Evolutionary conservation across 30 jellyfish, hydroid and myxozoan species (phyloP), one percentile per base, ranked within the genome.

Genomic region (Catostylus mosaicus): DNA sequence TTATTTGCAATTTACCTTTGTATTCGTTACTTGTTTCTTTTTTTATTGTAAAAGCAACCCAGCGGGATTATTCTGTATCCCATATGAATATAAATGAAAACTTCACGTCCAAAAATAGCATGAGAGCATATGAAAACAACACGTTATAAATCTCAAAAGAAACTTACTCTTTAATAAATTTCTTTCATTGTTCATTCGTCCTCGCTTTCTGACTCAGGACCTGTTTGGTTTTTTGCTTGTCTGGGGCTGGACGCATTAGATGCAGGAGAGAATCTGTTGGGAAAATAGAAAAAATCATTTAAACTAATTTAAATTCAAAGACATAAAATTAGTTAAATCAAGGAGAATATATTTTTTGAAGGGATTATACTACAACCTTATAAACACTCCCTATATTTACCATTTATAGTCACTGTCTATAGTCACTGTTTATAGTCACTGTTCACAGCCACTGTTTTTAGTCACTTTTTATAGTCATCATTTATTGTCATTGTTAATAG

Each of bases 231-330:
- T 40, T 80, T 47, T 80, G 68, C 81, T 64, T 63, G 89, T 29
- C 22, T 82, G 91, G 91, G 91, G 54, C 91, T 80, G 35, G 91
- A 80, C 32, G 84, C 91, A 80, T 80, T 80, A 80, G 91, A 80
- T 67, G 84, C 82, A 66, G 91, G 91, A 80, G 91, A 80, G 91
- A 22, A 78, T 57, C 91, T 80, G 84, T 56, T 20, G 48, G 8
- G 8, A n/a, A 67, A 26, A 20, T 8, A 67, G 29, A 8, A 67
- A 67, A 31, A 31, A 3, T 47, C 67, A 3, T 1, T 50, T 50
- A 8, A 9, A 14, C 54, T 5, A 5, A 14, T 5, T 5, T 5
- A 5, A 40, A 7, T 40, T 40, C 54, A 7, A 5, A 40, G 11
- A 14, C 14, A 5, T 5, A 40, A 40, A 7, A 40, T 5, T 5